Percentiles rank a stretch among this genome's conserved stretches.
Conservation (phyloP, 1,140 invertebrate species). For the Palaemon carinicauda region DNA sequence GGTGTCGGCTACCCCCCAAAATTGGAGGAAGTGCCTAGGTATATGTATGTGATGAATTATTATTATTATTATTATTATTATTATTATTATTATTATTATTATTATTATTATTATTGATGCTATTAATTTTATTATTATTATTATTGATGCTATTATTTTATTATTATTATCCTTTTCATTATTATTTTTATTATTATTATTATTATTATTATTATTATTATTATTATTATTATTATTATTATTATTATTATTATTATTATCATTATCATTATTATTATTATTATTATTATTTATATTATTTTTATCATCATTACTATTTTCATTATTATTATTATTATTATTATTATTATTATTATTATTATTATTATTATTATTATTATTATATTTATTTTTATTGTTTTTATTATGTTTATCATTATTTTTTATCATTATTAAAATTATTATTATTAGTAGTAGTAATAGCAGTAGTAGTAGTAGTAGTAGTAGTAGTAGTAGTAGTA, state of each 20-base stretch:
- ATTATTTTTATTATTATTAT: background rate
- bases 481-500: background rate
- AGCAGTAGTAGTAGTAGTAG: constrained; percentile 18
- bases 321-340: background rate
- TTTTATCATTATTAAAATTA: no score
- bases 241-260: constrained; percentile 15
- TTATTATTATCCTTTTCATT: background rate
- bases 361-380: background rate
- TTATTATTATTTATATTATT: background rate
- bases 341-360: background rate
- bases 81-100: no score
- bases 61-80: no score
- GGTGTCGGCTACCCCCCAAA: no score
- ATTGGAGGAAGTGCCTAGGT: no score
- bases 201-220: constrained; percentile 12
- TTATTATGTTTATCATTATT: no score
- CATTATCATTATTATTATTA: background rate
- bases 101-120: no score
- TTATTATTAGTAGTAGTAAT: background rate
- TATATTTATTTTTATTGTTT: background rate
- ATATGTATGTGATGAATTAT: no score
- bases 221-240: constrained; percentile 10
- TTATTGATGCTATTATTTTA: no score
- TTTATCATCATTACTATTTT: constrained; percentile 2
- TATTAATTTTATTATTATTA: no score